Evolutionary conservation across 2,113 vertebrate species (phyloP), one percentile per base, ranked within the genome.

Genomic region (Fukomys damarensis): DNA sequence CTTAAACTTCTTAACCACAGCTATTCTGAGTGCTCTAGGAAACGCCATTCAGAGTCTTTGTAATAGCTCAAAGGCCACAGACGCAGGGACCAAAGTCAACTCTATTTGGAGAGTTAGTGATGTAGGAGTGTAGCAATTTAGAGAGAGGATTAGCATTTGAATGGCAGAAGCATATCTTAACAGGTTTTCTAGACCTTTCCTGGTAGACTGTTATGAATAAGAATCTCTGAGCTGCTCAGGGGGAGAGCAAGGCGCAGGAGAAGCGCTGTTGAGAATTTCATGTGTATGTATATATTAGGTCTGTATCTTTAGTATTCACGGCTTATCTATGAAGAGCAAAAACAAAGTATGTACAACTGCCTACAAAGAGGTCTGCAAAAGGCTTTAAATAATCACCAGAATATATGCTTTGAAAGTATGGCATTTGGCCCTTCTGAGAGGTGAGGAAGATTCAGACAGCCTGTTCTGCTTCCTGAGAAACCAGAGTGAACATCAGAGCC

Each of bases 1-100:
- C 74, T 76, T 91, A 58, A 76, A 70, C 16, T n/a, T 74, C 77
- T 79, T 59, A 9, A 8, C 26, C 56, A 63, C 30, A 43, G 86
- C 74, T 81, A 24, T 94, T 94, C 84, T 87, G 89, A 97, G 56
- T 35, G 43, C 38, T 38, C 35, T 56, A 13, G 88, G 92, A 96
- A 94, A 79, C 7, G 0, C 85, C 92, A 79, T 84, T 88, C 66
- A 10, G 94, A 46, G 89, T 43, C 88, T 95, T 89, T 93, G 94
- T 89, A 43, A 93, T n/a, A 26, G 16, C 61, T 80, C 70, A 65
- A 13, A 84, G 89, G n/a, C 49, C 79, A 14, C 12, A 74, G 87
- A 11, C 56, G 83, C 63, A 52, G 7, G 4, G n/a, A 54, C 0
- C 16, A 86, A 49, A 74, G 70, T 58, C 89, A 63, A 2, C 28